These are phyloP conservation scores for Dendrocincla tyrannina DNA, from an alignment of 2,797 vertebrate species.

Conservation along the genomic window DNA sequence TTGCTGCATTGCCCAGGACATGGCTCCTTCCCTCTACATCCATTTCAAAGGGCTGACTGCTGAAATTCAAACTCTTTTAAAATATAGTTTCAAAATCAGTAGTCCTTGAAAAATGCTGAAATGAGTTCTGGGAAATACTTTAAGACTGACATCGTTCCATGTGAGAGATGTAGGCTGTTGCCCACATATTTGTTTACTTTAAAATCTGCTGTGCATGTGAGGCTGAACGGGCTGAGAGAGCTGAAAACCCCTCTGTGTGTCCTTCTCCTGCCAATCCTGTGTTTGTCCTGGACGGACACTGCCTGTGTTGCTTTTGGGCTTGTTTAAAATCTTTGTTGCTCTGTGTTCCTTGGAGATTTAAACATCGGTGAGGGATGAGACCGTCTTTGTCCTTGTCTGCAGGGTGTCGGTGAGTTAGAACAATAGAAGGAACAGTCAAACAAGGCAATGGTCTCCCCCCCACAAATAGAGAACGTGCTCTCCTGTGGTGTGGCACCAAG, in stretches of 20 bases:
- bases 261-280: background rate
- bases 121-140: background rate
- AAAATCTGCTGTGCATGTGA: background rate
- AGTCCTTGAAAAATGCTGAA: background rate
- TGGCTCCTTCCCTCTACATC: background rate
- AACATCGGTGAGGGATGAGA: background rate
- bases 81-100: fast-evolving
- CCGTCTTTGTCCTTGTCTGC: background rate
- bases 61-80: background rate
- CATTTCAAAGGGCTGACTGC: background rate
- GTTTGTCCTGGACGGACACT: background rate
- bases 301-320: background rate
- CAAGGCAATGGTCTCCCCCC: background rate
- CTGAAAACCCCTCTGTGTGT: background rate
- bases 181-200: background rate
- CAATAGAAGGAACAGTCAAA: background rate
- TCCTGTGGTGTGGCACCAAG: background rate
- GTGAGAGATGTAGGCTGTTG: background rate
- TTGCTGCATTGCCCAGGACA: background rate
- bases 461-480: background rate
- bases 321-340: background rate
- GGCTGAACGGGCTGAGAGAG: background rate
- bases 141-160: background rate
- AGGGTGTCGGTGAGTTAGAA: background rate
- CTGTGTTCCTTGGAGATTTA: background rate